Evolutionary conservation across 2,888 invertebrate genomes (phyloP), one percentile per base, ranked within the genome.

Genomic region (Melipona bicolor): DNA sequence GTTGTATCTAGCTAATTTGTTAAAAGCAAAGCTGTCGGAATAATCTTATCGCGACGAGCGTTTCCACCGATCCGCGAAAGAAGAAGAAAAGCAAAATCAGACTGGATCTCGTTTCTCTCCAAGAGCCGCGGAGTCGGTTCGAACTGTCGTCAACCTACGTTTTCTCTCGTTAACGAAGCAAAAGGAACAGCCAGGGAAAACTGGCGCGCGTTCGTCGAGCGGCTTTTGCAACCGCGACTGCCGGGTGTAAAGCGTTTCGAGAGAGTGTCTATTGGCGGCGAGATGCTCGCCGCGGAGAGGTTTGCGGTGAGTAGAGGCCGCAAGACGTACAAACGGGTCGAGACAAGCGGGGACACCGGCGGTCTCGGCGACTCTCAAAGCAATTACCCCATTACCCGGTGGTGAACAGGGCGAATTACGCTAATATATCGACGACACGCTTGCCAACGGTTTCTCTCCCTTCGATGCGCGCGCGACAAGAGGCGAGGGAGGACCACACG

Each of bases 351-450:
- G 43, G 71, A 79, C 87, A 81, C 43, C 67, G 78, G 77, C 86
- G 81, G 71, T 79, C 85, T 81, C 81, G 72, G 81, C 81, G 79
- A 89, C 88, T 90, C 86, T 79, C 89, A 85, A 89, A 89, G 90
- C 91, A 92, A 92, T 92, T 92, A 91, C 89, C 89, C 88, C 85
- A 91, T 90, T 92, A 91, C 85, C 88, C 82, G 81, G 85, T 72
- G 81, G 81, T 80, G 79, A 79, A 83, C 80, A 52, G 68, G 79
- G 73, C 82, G 89, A 91, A 91, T 91, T 90, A 90, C 90, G 88
- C 88, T 91, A 90, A 92, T 91, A 85, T 88, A 91, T 91, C 86
- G 89, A 79, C 87, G 86, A 88, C 89, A 79, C 90, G 86, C 89
- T 43, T 83, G 85, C 85, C 50, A 68, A 75, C 74, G 27, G 59